Base-by-base conservation (phyloP, 2,797 vertebrate species). In the Podarcis siculus region DNA sequence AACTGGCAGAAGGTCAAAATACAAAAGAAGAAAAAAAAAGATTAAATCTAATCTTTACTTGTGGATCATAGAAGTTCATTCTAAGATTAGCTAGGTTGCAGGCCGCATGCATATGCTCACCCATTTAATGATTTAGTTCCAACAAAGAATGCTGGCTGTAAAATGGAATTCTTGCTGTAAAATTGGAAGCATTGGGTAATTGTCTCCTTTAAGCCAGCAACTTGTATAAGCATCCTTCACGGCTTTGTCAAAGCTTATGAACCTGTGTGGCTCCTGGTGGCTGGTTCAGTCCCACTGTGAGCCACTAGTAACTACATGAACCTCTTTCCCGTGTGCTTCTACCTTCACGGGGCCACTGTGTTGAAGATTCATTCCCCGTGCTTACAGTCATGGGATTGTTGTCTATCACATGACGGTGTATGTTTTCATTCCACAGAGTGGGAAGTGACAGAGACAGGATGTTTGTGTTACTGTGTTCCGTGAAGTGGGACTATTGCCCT, bases 1-100 rank as follows among this genome's bases (percentile, higher is more conserved):
- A 25, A 55, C 76, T 58, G 61, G 32, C 21, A 89, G 91, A 84
- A 37, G 0, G 2, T 12, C 66, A 1, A 2, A 83, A 37, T 3
- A 39, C 10, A 69, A 7, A 3, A 83, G 42, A 94, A 93, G 90
- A 77, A 94, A 88, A 93, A 93, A 93, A 91, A 73, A 8, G 32
- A 5, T 32, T 79, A 25, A 75, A 5, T 23, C 0, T 71, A 71
- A 12, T 25, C 79, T 83, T 81, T 5, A 0, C n/a, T 71, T 79
- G 1, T 83, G 35, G 37, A 86, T 87, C 76, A n/a, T 23, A 84
- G 83, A 79, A 58, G 17, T 27, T 72, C 35, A 32, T 32, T 23
- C 5, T 69, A 79, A 67, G 42, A n/a, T 25, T 67, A 66, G 30
- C 61, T 21, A 13, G 27, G 10, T 10, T 27, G 37, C 17, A 45